Conservation (phyloP, 2,113 vertebrate genomes). For the Indicator indicator region DNA sequence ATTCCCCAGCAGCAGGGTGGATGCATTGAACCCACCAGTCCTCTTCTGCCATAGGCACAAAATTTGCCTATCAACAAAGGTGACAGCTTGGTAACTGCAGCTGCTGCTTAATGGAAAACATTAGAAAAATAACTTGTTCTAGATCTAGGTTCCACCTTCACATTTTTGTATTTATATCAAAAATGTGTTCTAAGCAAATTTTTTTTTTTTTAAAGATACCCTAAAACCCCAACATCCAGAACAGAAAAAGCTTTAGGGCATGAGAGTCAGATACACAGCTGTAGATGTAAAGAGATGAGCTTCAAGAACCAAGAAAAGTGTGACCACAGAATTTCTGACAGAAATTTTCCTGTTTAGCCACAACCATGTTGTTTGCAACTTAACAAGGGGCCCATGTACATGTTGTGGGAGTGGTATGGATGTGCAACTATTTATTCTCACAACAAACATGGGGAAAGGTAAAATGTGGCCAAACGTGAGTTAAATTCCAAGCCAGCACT, state of each 20-base stretch:
- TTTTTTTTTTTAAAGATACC: too few species aligned
- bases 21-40: neutral
- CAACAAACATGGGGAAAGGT: neutral
- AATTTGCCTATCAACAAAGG: conserved; percentile 75
- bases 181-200: neutral
- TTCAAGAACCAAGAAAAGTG: neutral
- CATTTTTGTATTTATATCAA: conserved; percentile 54
- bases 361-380: neutral
- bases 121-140: conserved; percentile 71
- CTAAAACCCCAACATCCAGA: neutral
- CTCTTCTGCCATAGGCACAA: conserved; percentile 5
- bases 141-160: conserved; percentile 52
- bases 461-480: neutral
- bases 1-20: neutral
- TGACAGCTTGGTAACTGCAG: conserved; percentile 77
- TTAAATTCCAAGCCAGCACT: neutral
- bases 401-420: neutral
- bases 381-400: neutral
- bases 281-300: neutral
- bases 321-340: neutral
- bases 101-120: conserved; percentile 75
- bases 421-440: neutral
- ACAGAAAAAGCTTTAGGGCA: neutral
- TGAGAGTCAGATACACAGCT: neutral
- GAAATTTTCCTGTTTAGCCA: neutral